phyloP scores from a whole-genome alignment of 2,797 vertebrate genomes.

The Taenioides sp. region DNA sequence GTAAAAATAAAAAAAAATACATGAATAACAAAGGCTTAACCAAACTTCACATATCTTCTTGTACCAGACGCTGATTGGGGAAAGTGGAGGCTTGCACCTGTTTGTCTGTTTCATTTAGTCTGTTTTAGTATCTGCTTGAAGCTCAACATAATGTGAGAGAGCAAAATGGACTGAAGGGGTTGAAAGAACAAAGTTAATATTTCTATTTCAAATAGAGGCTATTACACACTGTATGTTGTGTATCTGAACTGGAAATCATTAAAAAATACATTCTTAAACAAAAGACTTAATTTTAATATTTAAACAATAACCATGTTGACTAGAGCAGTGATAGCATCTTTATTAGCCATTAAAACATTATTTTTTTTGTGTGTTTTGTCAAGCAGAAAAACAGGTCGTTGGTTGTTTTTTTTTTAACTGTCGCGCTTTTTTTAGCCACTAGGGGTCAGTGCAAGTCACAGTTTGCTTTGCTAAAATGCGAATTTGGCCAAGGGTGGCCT shows the following conservation, averaged over 20 bases:
- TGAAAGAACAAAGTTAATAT: constrained; percentile 78
- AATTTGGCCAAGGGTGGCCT: background rate
- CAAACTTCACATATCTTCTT: constrained; percentile 68
- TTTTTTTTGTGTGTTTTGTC: no score
- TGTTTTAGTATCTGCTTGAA: constrained; percentile 76
- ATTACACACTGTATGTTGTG: constrained; percentile 87
- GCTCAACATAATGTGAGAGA: constrained; percentile 73
- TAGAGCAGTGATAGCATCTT: background rate
- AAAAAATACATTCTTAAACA: constrained; percentile 82
- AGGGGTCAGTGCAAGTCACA: background rate
- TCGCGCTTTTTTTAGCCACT: constrained; percentile 7
- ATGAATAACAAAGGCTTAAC: constrained; percentile 38
- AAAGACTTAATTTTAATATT: constrained; percentile 13
- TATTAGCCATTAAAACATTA: no score
- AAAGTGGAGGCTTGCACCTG: constrained; percentile 81
- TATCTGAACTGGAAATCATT: constrained; percentile 85
- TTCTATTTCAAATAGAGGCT: constrained; percentile 87
- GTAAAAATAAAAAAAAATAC: constrained; percentile 12
- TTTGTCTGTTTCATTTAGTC: constrained; percentile 80
- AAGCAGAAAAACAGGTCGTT: no score
- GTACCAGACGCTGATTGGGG: constrained; percentile 60
- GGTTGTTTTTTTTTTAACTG: no score
- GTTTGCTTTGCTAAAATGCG: background rate
- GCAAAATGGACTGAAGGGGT: constrained; percentile 69
- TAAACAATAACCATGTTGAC: background rate